A percentile compares a stretch with the other conserved stretches of the same genome.
These are phyloP conservation scores for Galeopsomyia nigrocyanea DNA, from an alignment of 2,888 invertebrate genomes.

Conservation along the genomic window DNA sequence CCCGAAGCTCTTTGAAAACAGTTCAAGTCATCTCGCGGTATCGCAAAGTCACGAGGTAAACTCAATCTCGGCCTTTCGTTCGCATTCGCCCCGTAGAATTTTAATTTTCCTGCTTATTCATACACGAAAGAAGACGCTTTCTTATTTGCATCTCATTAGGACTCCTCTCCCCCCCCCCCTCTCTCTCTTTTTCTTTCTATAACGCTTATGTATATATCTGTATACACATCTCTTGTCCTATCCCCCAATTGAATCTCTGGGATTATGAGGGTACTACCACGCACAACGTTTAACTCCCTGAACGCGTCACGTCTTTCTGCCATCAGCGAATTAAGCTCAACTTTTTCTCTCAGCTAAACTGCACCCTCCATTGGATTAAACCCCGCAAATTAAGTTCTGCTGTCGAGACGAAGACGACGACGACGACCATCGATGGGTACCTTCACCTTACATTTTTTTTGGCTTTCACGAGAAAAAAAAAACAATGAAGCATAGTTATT, in stretches of 20 bases:
- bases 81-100: conserved; percentile 26
- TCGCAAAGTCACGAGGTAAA: neutral
- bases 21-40: conserved; percentile 6
- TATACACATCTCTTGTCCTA: too few relatives aligned
- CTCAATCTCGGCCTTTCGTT: conserved; percentile 27
- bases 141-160: conserved; percentile 42
- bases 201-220: too few relatives aligned
- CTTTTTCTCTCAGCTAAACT: conserved; percentile 42
- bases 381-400: conserved; percentile 30
- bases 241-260: too few relatives aligned
- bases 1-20: neutral
- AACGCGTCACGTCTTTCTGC: conserved; percentile 20
- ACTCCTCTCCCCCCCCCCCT: neutral
- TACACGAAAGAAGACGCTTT: conserved; percentile 27
- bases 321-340: conserved; percentile 34
- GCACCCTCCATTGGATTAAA: conserved; percentile 34
- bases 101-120: conserved; percentile 37
- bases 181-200: too few relatives aligned
- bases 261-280: too few relatives aligned
- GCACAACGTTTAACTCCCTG: conserved; percentile 27
- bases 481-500: too few relatives aligned
- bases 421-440: conserved; percentile 13
- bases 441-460: too few relatives aligned
- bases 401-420: conserved; percentile 15
- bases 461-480: too few relatives aligned